Conservation (phyloP, 2,888 invertebrate genomes). For the Sericinus montela region DNA sequence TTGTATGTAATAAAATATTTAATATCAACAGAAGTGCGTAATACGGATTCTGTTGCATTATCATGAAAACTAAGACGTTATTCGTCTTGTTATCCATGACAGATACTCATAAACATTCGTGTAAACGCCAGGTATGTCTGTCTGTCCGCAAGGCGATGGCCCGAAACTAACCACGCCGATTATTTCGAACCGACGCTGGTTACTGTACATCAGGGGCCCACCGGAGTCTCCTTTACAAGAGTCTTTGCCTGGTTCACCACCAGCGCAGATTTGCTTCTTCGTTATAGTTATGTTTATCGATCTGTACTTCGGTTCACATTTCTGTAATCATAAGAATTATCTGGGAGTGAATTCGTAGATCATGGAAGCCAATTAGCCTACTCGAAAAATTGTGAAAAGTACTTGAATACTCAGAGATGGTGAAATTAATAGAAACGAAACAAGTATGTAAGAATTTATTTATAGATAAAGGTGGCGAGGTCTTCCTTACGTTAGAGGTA, state of each 20-base stretch:
- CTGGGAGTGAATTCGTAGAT: too few species aligned
- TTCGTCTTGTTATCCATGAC: conserved; percentile 73
- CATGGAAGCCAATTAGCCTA: too few species aligned
- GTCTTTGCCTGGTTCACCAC: conserved; percentile 75
- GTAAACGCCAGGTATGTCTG: conserved; percentile 81
- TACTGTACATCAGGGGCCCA: conserved; percentile 78
- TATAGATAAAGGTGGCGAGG: too few species aligned
- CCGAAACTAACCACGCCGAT: conserved; percentile 82
- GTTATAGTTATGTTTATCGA: conserved; percentile 24
- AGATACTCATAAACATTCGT: conserved; percentile 78
- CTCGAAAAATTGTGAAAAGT: too few species aligned
- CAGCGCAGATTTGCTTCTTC: conserved; percentile 74
- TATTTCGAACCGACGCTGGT: conserved; percentile 35
- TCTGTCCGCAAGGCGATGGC: conserved; percentile 73
- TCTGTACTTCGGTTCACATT: conserved; percentile 16
- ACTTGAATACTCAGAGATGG: too few species aligned
- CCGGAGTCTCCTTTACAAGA: conserved; percentile 83
- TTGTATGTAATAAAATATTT: too few species aligned
- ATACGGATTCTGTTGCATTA: too few species aligned
- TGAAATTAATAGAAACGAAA: too few species aligned
- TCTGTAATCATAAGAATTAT: conserved; percentile 21
- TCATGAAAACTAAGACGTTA: background rate
- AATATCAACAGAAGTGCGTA: too few species aligned
- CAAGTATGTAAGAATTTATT: too few species aligned
- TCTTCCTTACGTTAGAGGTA: too few species aligned